Percentiles rank a stretch among this genome's conserved stretches.
phyloP scores from a whole-genome alignment of 2,888 invertebrate species.

The Metopia argyrocephala region DNA sequence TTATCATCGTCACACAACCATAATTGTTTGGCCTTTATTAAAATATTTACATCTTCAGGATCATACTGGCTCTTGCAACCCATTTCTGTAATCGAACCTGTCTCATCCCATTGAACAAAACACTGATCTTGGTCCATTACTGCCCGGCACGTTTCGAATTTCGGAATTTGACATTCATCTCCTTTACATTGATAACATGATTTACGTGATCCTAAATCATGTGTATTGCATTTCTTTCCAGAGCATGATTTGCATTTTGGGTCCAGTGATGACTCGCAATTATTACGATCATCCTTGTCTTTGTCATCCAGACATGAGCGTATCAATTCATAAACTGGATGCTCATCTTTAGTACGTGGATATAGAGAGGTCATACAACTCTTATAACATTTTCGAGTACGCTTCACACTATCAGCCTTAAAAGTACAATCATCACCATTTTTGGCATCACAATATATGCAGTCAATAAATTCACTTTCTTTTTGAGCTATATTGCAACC shows the following conservation, averaged over 20 bases:
- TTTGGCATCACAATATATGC: slow-evolving; percentile 70
- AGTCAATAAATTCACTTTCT: slow-evolving; percentile 68
- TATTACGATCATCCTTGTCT: slow-evolving; percentile 69
- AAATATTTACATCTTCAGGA: slow-evolving; percentile 62
- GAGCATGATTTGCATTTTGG: slow-evolving; percentile 69
- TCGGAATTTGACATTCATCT: slow-evolving; percentile 68
- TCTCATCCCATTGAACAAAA: slow-evolving; percentile 69
- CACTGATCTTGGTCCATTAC: slow-evolving; percentile 69
- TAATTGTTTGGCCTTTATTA: slow-evolving; percentile 68
- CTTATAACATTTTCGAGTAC: slow-evolving; percentile 69
- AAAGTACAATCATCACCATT: slow-evolving; percentile 67
- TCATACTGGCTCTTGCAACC: slow-evolving; percentile 74
- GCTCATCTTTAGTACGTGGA: slow-evolving; percentile 68
- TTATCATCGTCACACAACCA: slow-evolving; percentile 72
- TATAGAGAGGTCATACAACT: slow-evolving; percentile 74
- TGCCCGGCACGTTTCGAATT: slow-evolving; percentile 68
- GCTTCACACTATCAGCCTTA: slow-evolving; percentile 62
- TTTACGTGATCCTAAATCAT: slow-evolving; percentile 68
- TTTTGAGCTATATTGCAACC: slow-evolving; percentile 71
- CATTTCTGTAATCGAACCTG: slow-evolving; percentile 62
- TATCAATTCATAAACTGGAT: slow-evolving; percentile 69
- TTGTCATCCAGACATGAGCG: slow-evolving; percentile 74
- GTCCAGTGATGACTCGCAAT: slow-evolving; percentile 65
- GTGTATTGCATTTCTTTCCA: slow-evolving; percentile 68
- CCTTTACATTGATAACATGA: slow-evolving; percentile 71